Base-by-base conservation (phyloP, 2,888 invertebrate species). In the Phlogophora meticulosa region DNA sequence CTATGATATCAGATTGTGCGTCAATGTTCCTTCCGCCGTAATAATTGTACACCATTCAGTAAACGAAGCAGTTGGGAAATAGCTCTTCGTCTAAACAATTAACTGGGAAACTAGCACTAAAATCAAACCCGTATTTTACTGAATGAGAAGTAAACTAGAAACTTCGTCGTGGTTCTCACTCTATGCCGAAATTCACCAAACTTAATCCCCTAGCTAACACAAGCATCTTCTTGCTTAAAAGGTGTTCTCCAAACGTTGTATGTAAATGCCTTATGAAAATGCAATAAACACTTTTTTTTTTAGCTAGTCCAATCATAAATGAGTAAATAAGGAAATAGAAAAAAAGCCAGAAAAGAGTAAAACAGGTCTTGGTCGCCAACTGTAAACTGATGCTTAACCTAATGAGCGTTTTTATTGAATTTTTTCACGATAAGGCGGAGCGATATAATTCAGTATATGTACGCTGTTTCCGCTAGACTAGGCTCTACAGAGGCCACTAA, bases 71-170 rank as follows among this genome's bases (percentile, higher is more conserved):
- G 17, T 45, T 45, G 67, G 53, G 45, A 7, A n/a, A 64, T 58
- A 48, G 43, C 4, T 65, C n/a, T 20, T 40, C 15, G 10, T 32
- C n/a, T 49, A 61, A 62, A 58, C 57, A 73, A 61, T 57, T 42
- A 28, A 20, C 4, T 46, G 11, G 9, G 10, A 15, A 13, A 20
- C n/a, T 48, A 58, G n/a, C 11, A 24, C 11, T 28, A 32, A 42
- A 17, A 20, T n/a, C n/a, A 20, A 13, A 20, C 20, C 11, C 17
- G 32, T n/a, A 28, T 5, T 28, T 28, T 28, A 28, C 28, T 24
- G 15, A 24, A 24, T 24, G 13, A 15, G 7, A 5, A 13, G 13
- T 22, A 11, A 46, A 3, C 15, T 15, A n/a, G n/a, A n/a, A n/a
- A n/a, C n/a, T n/a, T n/a, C n/a, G n/a, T n/a, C n/a, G n/a, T n/a